These are phyloP conservation scores for Solenopsis fugax DNA, from an alignment of 1,140 invertebrate species.

Conservation along the genomic window DNA sequence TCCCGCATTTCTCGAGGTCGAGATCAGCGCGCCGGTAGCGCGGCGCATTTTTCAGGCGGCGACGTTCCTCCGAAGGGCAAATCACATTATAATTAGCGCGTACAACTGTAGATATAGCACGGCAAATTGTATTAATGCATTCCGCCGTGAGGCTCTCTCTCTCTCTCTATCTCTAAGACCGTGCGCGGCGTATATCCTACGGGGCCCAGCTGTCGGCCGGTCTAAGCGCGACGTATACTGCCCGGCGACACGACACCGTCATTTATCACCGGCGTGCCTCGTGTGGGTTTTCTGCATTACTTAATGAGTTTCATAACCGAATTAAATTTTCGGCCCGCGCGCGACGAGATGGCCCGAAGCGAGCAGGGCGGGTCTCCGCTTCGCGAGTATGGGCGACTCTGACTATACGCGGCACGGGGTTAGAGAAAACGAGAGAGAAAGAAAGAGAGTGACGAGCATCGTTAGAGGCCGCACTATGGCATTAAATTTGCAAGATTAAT, in stretches of 20 bases:
- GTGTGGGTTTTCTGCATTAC: slow-evolving; percentile 82
- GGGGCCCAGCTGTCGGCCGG: slow-evolving; percentile 81
- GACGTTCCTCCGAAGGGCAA: slow-evolving; percentile 67
- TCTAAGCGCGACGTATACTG: slow-evolving; percentile 77
- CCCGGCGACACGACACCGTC: slow-evolving; percentile 81
- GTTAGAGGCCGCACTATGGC: slow-evolving; percentile 68
- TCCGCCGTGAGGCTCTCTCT: slow-evolving; percentile 76
- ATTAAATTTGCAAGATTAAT: slow-evolving; percentile 82
- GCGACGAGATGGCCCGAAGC: slow-evolving; percentile 35
- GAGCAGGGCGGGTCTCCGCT: slow-evolving; percentile 45
- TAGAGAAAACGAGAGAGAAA: slow-evolving; percentile 24
- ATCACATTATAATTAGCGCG: slow-evolving; percentile 77
- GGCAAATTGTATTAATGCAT: slow-evolving; percentile 83
- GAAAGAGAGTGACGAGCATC: slow-evolving; percentile 67
- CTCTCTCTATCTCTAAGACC: slow-evolving; percentile 62
- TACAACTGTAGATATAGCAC: slow-evolving; percentile 71
- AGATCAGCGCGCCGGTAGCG: slow-evolving; percentile 12
- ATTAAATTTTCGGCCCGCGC: slow-evolving; percentile 80
- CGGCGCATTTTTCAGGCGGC: slow-evolving; percentile 49
- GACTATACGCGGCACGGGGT: slow-evolving; percentile 4
- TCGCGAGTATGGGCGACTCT: neutral
- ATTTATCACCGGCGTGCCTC: slow-evolving; percentile 80
- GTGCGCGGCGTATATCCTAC: slow-evolving; percentile 64
- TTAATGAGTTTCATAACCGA: slow-evolving; percentile 83
- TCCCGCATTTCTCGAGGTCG: neutral